These are phyloP conservation scores for Pterostichus niger DNA, from an alignment of 2,888 invertebrate genomes.

Conservation along the genomic window DNA sequence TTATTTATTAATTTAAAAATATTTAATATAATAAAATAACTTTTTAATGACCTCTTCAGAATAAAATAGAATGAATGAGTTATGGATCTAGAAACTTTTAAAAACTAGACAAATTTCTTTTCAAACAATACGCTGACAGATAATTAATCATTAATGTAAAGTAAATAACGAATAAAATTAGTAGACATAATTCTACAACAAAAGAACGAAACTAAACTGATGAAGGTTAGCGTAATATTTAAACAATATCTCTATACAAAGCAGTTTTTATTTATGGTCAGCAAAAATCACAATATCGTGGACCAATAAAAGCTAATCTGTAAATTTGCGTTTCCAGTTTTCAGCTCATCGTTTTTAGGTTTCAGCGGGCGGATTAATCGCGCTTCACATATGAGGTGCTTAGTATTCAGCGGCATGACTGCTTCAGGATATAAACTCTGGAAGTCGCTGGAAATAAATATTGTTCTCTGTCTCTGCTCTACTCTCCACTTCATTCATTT, in stretches of 20 bases:
- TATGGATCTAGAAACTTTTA: too few species aligned
- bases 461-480: neutral
- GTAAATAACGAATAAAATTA: neutral
- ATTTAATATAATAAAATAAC: too few species aligned
- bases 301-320: slow-evolving; percentile 14
- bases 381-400: slow-evolving; percentile 40
- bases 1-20: too few species aligned
- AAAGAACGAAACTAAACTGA: slow-evolving; percentile 2
- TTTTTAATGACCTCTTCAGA: too few species aligned
- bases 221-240: slow-evolving; percentile 16
- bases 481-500: slow-evolving; percentile 24
- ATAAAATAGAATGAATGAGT: too few species aligned
- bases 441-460: slow-evolving; percentile 26
- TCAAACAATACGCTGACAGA: too few species aligned
- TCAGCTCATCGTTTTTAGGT: slow-evolving; percentile 14
- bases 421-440: slow-evolving; percentile 37
- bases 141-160: neutral
- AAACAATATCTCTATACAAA: slow-evolving; percentile 16
- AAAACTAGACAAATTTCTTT: too few species aligned
- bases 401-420: slow-evolving; percentile 42
- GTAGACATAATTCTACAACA: neutral
- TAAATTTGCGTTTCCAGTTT: slow-evolving; percentile 35
- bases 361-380: slow-evolving; percentile 40
- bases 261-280: slow-evolving; percentile 10
- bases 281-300: slow-evolving; percentile 30